A percentile compares a stretch with the other conserved stretches of the same genome.
phyloP scores from a whole-genome alignment of 2,797 vertebrate species.

The Myoxocephalus aenaeus region DNA sequence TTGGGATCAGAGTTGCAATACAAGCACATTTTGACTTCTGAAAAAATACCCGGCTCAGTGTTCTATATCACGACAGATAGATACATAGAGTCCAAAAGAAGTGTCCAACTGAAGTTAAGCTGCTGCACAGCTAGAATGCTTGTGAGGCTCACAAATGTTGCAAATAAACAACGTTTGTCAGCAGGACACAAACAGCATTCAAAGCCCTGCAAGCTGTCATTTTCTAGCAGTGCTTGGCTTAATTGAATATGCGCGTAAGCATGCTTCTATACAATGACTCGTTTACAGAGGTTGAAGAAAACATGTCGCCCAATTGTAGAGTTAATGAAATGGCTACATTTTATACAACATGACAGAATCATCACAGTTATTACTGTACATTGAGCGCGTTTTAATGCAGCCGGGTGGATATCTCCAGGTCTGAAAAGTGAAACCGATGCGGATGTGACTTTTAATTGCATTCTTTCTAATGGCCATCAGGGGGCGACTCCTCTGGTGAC shows the following conservation, averaged over 20 bases:
- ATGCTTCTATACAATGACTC: not conserved
- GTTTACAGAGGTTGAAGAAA: conserved; percentile 20
- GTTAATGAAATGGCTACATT: conserved; percentile 19
- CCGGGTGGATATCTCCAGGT: not conserved
- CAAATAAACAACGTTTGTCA: conserved; percentile 30
- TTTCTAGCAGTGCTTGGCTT: conserved; percentile 7
- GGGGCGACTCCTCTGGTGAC: too few relatives aligned
- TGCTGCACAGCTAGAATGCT: not conserved
- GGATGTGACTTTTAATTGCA: not conserved
- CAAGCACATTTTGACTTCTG: not conserved
- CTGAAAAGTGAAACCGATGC: not conserved
- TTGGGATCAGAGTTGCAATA: not conserved
- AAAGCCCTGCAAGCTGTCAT: not conserved
- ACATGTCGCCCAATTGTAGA: not conserved
- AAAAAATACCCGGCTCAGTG: not conserved
- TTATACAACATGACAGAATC: conserved; percentile 6
- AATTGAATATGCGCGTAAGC: conserved; percentile 17
- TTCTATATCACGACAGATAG: not conserved
- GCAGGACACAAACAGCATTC: conserved; percentile 15
- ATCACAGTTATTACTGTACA: not conserved
- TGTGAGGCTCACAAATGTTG: conserved; percentile 10
- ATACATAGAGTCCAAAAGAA: not conserved
- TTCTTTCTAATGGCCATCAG: too few relatives aligned
- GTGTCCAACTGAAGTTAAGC: not conserved
- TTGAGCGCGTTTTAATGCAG: not conserved